Percentiles rank a stretch among this genome's conserved stretches.
Evolutionary conservation across 2,888 invertebrate species (phyloP).

Genomic region (Timema cristinae): DNA sequence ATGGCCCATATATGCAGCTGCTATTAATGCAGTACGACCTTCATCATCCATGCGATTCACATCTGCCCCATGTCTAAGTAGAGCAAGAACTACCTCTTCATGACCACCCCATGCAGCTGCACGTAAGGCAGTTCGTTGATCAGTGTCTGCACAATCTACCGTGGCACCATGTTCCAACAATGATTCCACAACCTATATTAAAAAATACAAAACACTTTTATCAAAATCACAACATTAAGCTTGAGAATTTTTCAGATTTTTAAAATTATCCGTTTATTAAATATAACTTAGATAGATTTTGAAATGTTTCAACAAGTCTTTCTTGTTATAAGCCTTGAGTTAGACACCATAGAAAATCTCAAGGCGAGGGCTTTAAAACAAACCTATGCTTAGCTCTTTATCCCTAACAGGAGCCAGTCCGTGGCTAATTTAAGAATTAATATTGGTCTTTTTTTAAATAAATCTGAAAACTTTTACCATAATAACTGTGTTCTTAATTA

Average conservation of each 20-base stretch:
- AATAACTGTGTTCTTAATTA: too few relatives aligned
- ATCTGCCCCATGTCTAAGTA: conserved; percentile 65
- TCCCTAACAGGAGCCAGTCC: too few relatives aligned
- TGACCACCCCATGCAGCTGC: conserved; percentile 95
- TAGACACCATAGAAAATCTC: too few relatives aligned
- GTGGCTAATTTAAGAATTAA: too few relatives aligned
- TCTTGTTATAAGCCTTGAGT: too few relatives aligned
- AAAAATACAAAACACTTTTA: conserved; percentile 24
- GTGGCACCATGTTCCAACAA: conserved; percentile 74
- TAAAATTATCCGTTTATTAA: not conserved
- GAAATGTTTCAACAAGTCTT: too few relatives aligned
- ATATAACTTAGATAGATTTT: too few relatives aligned
- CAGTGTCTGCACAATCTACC: conserved; percentile 83
- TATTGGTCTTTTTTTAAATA: too few relatives aligned
- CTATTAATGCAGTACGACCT: conserved; percentile 87
- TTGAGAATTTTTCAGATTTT: conserved; percentile 31
- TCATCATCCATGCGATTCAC: conserved; percentile 84
- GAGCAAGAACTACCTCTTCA: conserved; percentile 71
- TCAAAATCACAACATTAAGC: not conserved
- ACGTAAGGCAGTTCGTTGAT: conserved; percentile 82
- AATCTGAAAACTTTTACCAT: too few relatives aligned
- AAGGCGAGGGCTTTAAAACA: too few relatives aligned
- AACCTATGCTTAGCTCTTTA: too few relatives aligned
- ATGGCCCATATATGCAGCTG: conserved; percentile 95
- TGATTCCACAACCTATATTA: conserved; percentile 66